Evolutionary conservation across 1,140 invertebrate species (phyloP).

Genomic region (Alviniconcha marisindica): DNA sequence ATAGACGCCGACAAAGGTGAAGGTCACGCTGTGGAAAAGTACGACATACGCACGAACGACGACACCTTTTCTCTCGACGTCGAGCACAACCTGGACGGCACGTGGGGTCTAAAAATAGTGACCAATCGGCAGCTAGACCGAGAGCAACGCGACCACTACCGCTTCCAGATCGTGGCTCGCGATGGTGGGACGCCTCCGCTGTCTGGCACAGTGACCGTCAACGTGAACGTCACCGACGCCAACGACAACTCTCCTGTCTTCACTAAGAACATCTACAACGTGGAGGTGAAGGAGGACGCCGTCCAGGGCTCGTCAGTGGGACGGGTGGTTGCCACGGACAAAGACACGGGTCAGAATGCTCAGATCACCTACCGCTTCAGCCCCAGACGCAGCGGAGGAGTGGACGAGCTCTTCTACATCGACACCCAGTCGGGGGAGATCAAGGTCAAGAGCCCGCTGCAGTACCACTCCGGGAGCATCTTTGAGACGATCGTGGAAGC

Average conservation of each 20-base stretch:
- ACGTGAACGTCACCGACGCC: slow-evolving; percentile 81
- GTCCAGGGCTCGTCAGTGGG: slow-evolving; percentile 86
- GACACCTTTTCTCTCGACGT: slow-evolving; percentile 62
- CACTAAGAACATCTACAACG: slow-evolving; percentile 56
- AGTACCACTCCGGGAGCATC: slow-evolving; percentile 49
- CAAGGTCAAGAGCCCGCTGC: slow-evolving; percentile 42
- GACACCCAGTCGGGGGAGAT: slow-evolving; percentile 55
- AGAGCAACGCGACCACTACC: slow-evolving; percentile 92
- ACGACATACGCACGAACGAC: slow-evolving; percentile 60
- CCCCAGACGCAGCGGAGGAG: slow-evolving; percentile 40
- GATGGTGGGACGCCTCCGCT: slow-evolving; percentile 89
- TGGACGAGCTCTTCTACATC: slow-evolving; percentile 48
- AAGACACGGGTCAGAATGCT: slow-evolving; percentile 84
- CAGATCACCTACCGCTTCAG: slow-evolving; percentile 85
- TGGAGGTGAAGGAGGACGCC: slow-evolving; percentile 52
- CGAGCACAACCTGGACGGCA: slow-evolving; percentile 62
- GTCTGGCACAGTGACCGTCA: slow-evolving; percentile 69
- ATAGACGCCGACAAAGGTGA: slow-evolving; percentile 79
- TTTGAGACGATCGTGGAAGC: slow-evolving; percentile 70
- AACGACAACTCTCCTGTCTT: slow-evolving; percentile 97
- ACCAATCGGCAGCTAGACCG: slow-evolving; percentile 82
- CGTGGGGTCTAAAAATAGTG: slow-evolving; percentile 60
- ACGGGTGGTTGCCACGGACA: slow-evolving; percentile 88
- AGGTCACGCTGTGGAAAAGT: slow-evolving; percentile 66
- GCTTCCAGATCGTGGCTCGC: slow-evolving; percentile 88